A percentile compares a stretch with the other conserved stretches of the same genome.
These are phyloP conservation scores for Ennomos fuscantarius DNA, from an alignment of 2,888 invertebrate genomes.

Conservation along the genomic window DNA sequence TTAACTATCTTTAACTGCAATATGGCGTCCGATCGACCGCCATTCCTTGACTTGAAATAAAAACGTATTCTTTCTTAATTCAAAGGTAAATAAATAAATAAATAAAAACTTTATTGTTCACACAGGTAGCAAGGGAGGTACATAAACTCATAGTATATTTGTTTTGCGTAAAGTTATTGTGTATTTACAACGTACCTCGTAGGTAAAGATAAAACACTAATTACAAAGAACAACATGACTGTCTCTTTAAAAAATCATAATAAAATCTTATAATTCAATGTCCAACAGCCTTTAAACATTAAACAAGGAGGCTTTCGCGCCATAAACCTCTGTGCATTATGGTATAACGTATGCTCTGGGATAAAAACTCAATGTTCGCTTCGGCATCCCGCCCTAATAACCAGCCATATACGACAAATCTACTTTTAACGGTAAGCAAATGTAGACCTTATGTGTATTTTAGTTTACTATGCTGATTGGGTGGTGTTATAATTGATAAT, in stretches of 20 bases:
- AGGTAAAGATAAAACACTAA: too few relatives aligned
- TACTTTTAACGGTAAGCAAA: slow-evolving; percentile 59
- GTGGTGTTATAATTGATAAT: slow-evolving; percentile 62
- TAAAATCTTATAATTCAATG: slow-evolving; percentile 1
- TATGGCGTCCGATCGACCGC: too few relatives aligned
- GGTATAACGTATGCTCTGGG: slow-evolving; percentile 51
- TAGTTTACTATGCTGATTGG: slow-evolving; percentile 58
- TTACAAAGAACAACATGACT: neutral
- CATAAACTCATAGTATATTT: too few relatives aligned
- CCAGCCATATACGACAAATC: slow-evolving; percentile 68
- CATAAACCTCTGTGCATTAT: slow-evolving; percentile 50
- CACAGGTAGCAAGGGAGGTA: too few relatives aligned
- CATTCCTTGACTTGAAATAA: too few relatives aligned
- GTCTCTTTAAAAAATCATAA: neutral
- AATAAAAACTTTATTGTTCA: too few relatives aligned
- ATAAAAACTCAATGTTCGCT: slow-evolving; percentile 28
- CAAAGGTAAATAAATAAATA: too few relatives aligned
- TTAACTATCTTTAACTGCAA: too few relatives aligned
- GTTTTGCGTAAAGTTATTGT: too few relatives aligned
- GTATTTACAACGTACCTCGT: too few relatives aligned
- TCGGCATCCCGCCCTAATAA: slow-evolving; percentile 73
- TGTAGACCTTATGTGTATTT: slow-evolving; percentile 46
- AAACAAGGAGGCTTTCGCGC: slow-evolving; percentile 2
- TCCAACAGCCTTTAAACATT: slow-evolving; percentile 5
- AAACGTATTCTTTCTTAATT: too few relatives aligned